Conservation (phyloP, 1,140 invertebrate species). For the Heterodera schachtii region DNA sequence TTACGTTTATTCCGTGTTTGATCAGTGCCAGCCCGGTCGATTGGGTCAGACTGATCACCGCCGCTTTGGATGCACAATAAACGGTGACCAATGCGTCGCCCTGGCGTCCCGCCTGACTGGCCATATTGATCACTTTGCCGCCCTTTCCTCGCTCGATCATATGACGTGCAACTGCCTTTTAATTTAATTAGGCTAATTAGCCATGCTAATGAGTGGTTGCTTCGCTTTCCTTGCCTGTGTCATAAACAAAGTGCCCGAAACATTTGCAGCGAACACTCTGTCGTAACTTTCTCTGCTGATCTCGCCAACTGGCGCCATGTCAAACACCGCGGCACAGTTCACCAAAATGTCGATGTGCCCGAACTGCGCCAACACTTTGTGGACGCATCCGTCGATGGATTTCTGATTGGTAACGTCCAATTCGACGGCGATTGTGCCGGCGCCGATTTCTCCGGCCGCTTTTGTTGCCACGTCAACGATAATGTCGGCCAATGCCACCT, state of each 20-base stretch:
- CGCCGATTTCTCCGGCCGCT: background rate
- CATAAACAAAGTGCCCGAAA: conserved; percentile 64
- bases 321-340: conserved; percentile 66
- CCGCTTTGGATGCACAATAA: conserved; percentile 4
- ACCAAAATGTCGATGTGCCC: conserved; percentile 61
- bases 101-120: background rate
- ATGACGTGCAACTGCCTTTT: background rate
- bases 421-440: background rate
- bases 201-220: too few relatives aligned
- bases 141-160: conserved; percentile 11
- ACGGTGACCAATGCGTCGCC: background rate
- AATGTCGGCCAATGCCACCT: conserved; percentile 6
- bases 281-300: conserved; percentile 66
- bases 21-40: background rate
- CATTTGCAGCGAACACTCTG: conserved; percentile 59
- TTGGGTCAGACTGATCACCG: conserved; percentile 12
- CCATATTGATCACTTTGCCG: background rate
- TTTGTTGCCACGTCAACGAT: background rate
- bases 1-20: background rate
- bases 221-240: conserved; percentile 48
- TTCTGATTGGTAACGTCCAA: conserved; percentile 4
- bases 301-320: conserved; percentile 20
- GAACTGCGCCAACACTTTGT: conserved; percentile 39
- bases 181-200: too few relatives aligned
- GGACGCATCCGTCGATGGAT: conserved; percentile 27